Conservation (phyloP, 2,113 vertebrate genomes). For the Semnopithecus entellus region DNA sequence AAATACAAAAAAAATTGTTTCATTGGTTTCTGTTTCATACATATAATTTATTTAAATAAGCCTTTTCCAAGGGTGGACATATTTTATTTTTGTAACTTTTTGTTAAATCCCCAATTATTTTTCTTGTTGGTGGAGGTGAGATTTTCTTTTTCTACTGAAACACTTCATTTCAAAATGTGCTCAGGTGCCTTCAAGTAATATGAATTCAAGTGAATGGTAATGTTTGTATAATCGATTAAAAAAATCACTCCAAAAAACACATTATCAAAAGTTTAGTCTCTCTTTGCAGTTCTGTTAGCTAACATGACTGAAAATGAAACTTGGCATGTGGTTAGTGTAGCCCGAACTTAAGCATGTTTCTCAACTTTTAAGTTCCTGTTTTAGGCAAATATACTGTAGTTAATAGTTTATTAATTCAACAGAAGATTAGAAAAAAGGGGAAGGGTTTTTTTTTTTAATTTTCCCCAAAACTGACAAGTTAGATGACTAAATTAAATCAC, state of each 20-base stretch:
- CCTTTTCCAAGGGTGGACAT: background rate
- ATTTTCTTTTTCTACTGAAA: background rate
- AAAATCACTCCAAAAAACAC: background rate
- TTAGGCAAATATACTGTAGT: background rate
- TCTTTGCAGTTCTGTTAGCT: background rate
- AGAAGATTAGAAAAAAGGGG: background rate
- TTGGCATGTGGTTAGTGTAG: background rate
- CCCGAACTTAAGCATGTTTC: constrained; percentile 21
- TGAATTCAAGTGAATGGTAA: background rate
- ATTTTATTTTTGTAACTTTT: constrained; percentile 34
- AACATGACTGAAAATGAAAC: constrained; percentile 61
- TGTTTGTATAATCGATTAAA: constrained; percentile 35
- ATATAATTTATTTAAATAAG: background rate
- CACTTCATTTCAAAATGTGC: background rate
- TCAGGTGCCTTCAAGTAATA: constrained; percentile 31
- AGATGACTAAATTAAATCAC: background rate
- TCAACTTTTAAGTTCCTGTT: constrained; percentile 55
- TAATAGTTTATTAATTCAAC: constrained; percentile 49
- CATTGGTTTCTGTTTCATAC: background rate
- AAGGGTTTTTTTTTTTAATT: background rate
- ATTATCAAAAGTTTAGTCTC: background rate
- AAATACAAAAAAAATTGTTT: background rate
- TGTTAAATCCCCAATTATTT: background rate
- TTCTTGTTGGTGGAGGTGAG: background rate
- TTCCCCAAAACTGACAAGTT: background rate